These are phyloP conservation scores for Cyclophora albipunctata DNA, from an alignment of 2,888 invertebrate genomes.

Conservation along the genomic window DNA sequence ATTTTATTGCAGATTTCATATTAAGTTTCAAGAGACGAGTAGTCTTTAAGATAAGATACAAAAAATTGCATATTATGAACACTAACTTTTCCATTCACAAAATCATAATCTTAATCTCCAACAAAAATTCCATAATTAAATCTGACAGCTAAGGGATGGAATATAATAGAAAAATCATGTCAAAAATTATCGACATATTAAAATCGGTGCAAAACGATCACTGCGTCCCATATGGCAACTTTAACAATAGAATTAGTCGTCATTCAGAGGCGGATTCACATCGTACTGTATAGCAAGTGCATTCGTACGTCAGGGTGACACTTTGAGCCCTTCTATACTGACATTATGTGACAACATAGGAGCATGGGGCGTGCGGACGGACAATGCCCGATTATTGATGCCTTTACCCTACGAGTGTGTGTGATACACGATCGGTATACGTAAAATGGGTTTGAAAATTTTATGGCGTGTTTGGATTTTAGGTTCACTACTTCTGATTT, in stretches of 20 bases:
- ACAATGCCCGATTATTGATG: conserved; percentile 62
- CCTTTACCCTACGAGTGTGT: conserved; percentile 40
- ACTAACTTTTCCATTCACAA: too few relatives aligned
- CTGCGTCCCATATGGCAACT: conserved; percentile 64
- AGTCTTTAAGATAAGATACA: too few relatives aligned
- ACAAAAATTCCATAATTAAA: too few relatives aligned
- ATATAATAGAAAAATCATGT: too few relatives aligned
- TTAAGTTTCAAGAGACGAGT: too few relatives aligned
- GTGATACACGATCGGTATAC: conserved; percentile 14
- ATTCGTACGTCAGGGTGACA: conserved; percentile 64
- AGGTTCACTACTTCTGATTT: neutral
- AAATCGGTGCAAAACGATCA: conserved; percentile 40
- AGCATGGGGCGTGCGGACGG: conserved; percentile 43
- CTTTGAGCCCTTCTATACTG: conserved; percentile 68
- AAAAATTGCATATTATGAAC: too few relatives aligned
- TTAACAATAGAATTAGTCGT: conserved; percentile 72
- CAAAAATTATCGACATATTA: too few relatives aligned
- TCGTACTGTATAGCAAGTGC: conserved; percentile 54
- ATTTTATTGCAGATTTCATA: too few relatives aligned
- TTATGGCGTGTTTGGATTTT: conserved; percentile 3
- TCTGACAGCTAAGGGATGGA: too few relatives aligned
- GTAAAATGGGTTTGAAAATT: conserved; percentile 1
- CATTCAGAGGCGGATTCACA: conserved; percentile 61
- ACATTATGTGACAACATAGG: conserved; percentile 66
- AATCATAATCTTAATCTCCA: too few relatives aligned